phyloP scores from a whole-genome alignment of 2,888 invertebrate genomes.

The Latheticus oryzae region DNA sequence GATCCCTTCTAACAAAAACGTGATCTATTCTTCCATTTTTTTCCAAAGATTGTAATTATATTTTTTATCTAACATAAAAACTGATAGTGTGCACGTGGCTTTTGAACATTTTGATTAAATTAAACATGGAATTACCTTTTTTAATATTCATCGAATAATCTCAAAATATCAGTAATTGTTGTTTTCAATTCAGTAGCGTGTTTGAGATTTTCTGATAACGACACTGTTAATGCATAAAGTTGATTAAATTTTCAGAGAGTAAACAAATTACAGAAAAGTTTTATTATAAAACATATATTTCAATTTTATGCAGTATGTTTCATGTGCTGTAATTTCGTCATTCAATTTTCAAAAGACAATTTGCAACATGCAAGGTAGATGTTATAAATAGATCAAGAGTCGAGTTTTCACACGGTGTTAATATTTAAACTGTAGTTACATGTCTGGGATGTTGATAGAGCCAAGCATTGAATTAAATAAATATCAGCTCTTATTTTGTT shows the following conservation, averaged over 20 bases:
- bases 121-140: background rate
- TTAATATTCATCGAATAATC: conserved; percentile 1
- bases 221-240: conserved; percentile 1
- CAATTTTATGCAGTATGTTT: background rate
- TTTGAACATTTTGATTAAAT: conserved; percentile 8
- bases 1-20: conserved; percentile 10
- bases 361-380: conserved; percentile 1
- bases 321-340: background rate
- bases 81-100: conserved; percentile 11
- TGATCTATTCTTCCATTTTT: no score
- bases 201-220: conserved; percentile 2
- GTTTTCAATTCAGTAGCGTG: conserved; percentile 12
- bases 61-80: background rate
- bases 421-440: no score
- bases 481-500: no score
- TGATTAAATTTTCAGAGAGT: conserved; percentile 4
- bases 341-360: background rate
- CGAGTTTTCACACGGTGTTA: no score
- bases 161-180: background rate
- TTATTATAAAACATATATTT: no score
- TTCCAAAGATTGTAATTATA: background rate
- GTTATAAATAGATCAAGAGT: background rate
- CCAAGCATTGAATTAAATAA: no score
- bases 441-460: no score
- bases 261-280: conserved; percentile 3